These are phyloP conservation scores for Semnornis frantzii DNA, from an alignment of 2,113 vertebrate species.

Conservation along the genomic window DNA sequence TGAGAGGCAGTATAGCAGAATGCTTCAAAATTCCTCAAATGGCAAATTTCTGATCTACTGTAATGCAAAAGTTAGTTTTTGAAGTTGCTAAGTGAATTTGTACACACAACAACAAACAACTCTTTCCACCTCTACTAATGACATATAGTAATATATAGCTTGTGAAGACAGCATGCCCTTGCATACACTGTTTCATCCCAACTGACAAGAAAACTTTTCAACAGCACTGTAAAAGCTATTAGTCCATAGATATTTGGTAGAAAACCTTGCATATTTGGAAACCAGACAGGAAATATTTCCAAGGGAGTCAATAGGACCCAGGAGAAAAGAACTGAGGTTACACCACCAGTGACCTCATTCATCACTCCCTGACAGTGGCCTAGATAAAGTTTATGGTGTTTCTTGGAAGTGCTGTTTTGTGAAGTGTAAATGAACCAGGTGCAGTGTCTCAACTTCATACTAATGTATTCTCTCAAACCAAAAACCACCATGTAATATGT, in stretches of 20 bases:
- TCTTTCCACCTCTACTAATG: background rate
- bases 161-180: background rate
- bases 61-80: background rate
- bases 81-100: background rate
- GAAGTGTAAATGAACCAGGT: conserved; percentile 28
- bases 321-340: conserved; percentile 39
- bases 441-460: background rate
- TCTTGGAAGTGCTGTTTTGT: conserved; percentile 14
- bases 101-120: background rate
- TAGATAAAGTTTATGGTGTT: conserved; percentile 62
- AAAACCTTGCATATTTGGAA: background rate
- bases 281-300: background rate
- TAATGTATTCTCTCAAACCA: background rate
- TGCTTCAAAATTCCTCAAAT: background rate
- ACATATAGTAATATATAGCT: background rate
- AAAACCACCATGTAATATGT: background rate
- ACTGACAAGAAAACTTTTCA: background rate
- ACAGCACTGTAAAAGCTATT: background rate
- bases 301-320: background rate
- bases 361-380: conserved; percentile 59
- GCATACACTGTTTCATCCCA: background rate
- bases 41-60: background rate
- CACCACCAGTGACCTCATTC: conserved; percentile 66
- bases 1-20: background rate
- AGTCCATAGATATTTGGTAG: background rate